Base-by-base conservation (phyloP, 2,888 invertebrate genomes). In the Rutpela maculata region DNA sequence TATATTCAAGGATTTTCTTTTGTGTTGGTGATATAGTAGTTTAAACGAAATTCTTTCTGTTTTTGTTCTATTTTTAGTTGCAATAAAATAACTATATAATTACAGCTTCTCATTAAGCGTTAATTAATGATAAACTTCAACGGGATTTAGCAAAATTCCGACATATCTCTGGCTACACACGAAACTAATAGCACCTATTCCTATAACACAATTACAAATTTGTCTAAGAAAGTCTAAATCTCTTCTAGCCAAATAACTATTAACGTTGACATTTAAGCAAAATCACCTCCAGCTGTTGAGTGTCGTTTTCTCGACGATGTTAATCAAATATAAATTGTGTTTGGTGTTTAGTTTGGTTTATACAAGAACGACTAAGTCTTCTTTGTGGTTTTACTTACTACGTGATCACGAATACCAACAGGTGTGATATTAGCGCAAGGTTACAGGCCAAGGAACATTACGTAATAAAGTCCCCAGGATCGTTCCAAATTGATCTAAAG, bases 361-460 rank as follows among this genome's bases (percentile, higher is more conserved):
- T n/a, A 50, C 50, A 50, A 43, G 43, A 43, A 50, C 50, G 15
- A 4, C 50, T 43, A 43, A 12, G 43, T 43, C 43, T n/a, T 50
- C n/a, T 12, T 50, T 50, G 50, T 50, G 50, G 50, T 50, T 50
- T 50, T 50, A 50, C n/a, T 50, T 50, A 50, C 50, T 50, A 50
- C 50, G 50, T 50, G 50, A 50, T 50, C 50, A 7, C 50, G 50
- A 15, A n/a, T 50, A 50, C 50, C 50, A 50, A 50, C 50, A 50
- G 50, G 50, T 50, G 50, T 17, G 50, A 50, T 50, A 50, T 50
- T 50, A n/a, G 50, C n/a, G 15, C 43, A 43, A n/a, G n/a, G 50
- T 50, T 50, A n/a, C 15, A 50, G n/a, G 50, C n/a, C 50, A 50
- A 50, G 43, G 15, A 43, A 15, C 1, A 43, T 43, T 43, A 43